Evolutionary conservation across 2,797 vertebrate species (phyloP), one percentile per base, ranked within the genome.

Genomic region (Brachymystax lenok): DNA sequence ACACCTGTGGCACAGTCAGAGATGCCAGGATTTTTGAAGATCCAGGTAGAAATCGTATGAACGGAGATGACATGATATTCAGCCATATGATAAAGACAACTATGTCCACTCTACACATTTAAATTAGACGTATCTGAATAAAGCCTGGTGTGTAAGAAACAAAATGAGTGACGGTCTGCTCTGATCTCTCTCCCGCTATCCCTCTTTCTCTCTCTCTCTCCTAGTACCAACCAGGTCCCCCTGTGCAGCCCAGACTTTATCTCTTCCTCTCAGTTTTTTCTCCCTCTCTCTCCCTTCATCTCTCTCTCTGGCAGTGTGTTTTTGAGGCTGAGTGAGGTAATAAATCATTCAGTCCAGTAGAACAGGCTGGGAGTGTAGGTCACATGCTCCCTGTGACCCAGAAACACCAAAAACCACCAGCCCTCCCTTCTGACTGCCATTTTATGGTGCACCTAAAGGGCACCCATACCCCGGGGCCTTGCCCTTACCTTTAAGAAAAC

Each of bases 301-400:
- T 82, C 74, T 82, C 77, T 8, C 73, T 66, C 73, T 76, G 40
- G n/a, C 19, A 6, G 5, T 69, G 30, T 35, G 59, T 77, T 85
- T 59, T 75, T 79, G 80, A 85, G 74, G 86, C 76, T 74, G 79
- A 78, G 85, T 79, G 75, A 77, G 81, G 78, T 84, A 83, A 90
- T 91, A 87, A 90, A 91, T 91, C 88, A 88, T 88, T 88, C 83
- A 91, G 80, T 84, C 80, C 70, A 81, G 81, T 59, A 82, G 82
- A 86, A 88, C 77, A 56, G 84, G 77, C 85, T 79, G 35, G 73
- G 69, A 77, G 82, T 75, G 75, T 68, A 82, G 16, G 27, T 85
- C 89, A 81, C 83, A 81, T 80, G 85, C 76, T 88, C 74, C 79
- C 77, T 28, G 70, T 89, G 90, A 90, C 90, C 88, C 83, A 89